Evolutionary conservation across 2,113 vertebrate genomes (phyloP).

Genomic region (Mobula hypostoma): DNA sequence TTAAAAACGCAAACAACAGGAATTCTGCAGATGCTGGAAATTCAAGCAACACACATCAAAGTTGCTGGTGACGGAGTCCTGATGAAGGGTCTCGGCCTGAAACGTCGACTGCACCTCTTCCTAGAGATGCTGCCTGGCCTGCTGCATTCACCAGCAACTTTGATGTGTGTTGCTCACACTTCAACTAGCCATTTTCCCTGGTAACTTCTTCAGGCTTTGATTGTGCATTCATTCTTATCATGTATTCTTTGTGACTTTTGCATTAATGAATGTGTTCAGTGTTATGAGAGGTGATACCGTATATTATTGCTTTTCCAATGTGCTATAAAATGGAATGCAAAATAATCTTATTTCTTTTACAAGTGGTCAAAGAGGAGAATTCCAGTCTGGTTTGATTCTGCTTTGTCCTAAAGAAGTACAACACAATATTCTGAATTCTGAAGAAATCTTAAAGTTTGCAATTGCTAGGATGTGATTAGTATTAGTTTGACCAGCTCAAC

Average conservation of each 20-base stretch:
- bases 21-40: too few relatives aligned
- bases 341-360: not conserved
- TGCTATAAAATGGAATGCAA: not conserved
- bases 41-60: too few relatives aligned
- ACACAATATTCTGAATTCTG: not conserved
- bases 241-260: not conserved
- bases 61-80: too few relatives aligned
- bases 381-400: not conserved
- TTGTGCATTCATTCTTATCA: not conserved
- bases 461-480: not conserved
- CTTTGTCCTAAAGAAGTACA: not conserved
- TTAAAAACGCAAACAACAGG: too few relatives aligned
- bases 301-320: not conserved
- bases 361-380: not conserved
- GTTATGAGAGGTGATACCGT: not conserved
- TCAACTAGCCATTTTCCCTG: too few relatives aligned
- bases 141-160: too few relatives aligned
- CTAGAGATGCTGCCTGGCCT: too few relatives aligned
- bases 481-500: not conserved
- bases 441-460: not conserved
- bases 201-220: not conserved
- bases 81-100: too few relatives aligned
- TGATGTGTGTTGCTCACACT: too few relatives aligned
- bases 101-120: too few relatives aligned
- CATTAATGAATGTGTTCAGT: too few relatives aligned